A percentile compares a stretch with the other conserved stretches of the same genome.
Evolutionary conservation across 2,797 vertebrate species (phyloP).

Genomic region (Pseudochirops corinnae): DNA sequence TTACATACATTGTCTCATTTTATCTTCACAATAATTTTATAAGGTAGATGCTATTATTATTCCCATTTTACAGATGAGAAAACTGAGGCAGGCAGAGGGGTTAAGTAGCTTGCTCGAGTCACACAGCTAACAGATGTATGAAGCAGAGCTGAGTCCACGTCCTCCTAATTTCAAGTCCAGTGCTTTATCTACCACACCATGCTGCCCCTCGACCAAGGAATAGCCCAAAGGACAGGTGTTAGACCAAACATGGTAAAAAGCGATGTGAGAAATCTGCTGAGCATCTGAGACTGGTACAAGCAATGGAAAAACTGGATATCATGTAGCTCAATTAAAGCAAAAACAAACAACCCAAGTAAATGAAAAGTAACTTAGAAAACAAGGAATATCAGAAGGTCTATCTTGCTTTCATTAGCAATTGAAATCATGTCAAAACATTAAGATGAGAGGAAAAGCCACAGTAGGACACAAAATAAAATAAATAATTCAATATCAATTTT

Average conservation of each 20-base stretch:
- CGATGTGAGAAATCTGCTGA: not conserved
- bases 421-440: too few species aligned
- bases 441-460: too few species aligned
- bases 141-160: not conserved
- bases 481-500: too few species aligned
- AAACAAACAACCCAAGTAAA: not conserved
- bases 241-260: not conserved
- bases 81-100: not conserved
- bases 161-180: not conserved
- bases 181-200: not conserved
- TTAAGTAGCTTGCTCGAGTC: not conserved
- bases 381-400: too few species aligned
- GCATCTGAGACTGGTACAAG: not conserved
- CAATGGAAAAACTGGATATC: not conserved
- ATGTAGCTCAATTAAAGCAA: not conserved
- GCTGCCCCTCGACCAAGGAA: not conserved
- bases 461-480: too few species aligned
- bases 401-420: too few species aligned
- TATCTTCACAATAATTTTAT: not conserved
- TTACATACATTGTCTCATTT: not conserved
- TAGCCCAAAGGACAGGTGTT: not conserved
- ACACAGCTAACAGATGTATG: not conserved
- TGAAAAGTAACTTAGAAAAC: not conserved
- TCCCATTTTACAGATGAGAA: not conserved
- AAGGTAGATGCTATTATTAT: too few species aligned